Conservation (phyloP, 2,113 vertebrate genomes). For the Eulacestoma nigropectus region DNA sequence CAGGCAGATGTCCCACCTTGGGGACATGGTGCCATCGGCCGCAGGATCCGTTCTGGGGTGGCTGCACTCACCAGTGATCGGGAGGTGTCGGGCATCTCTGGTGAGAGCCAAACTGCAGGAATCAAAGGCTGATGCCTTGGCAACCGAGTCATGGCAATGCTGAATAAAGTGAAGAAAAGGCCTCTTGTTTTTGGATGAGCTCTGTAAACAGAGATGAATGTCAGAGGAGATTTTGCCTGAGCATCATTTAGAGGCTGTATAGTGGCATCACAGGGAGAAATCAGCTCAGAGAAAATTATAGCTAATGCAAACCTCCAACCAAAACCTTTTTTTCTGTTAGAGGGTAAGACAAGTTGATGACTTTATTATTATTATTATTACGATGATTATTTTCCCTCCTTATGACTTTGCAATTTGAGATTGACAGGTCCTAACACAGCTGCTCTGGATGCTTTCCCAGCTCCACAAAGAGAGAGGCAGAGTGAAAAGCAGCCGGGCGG, state of each 20-base stretch:
- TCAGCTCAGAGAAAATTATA: slow-evolving; percentile 34
- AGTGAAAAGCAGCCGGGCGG: not conserved
- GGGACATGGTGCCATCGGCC: accelerated
- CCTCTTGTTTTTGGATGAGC: slow-evolving; percentile 52
- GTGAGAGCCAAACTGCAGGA: slow-evolving; percentile 18
- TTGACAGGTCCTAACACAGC: slow-evolving; percentile 48
- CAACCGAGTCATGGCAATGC: not conserved
- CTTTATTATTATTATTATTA: slow-evolving; percentile 67
- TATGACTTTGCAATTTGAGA: slow-evolving; percentile 54
- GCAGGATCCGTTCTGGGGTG: not conserved
- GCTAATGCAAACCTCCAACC: slow-evolving; percentile 32
- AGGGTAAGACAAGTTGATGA: slow-evolving; percentile 52
- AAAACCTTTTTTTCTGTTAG: not conserved
- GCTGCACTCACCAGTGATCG: accelerated
- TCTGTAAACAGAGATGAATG: slow-evolving; percentile 47
- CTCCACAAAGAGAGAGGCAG: not conserved
- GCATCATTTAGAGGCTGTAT: not conserved
- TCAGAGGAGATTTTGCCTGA: slow-evolving; percentile 30
- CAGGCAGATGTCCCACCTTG: not conserved
- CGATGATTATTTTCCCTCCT: slow-evolving; percentile 51
- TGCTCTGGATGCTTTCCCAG: slow-evolving; percentile 64
- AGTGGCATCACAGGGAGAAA: slow-evolving; percentile 16
- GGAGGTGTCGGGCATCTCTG: not conserved
- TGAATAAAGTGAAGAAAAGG: slow-evolving; percentile 42
- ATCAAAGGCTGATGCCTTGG: slow-evolving; percentile 36